A percentile compares a stretch with the other conserved stretches of the same genome.
Conservation (phyloP, 1,140 invertebrate species). For the Chlorops oryzae region DNA sequence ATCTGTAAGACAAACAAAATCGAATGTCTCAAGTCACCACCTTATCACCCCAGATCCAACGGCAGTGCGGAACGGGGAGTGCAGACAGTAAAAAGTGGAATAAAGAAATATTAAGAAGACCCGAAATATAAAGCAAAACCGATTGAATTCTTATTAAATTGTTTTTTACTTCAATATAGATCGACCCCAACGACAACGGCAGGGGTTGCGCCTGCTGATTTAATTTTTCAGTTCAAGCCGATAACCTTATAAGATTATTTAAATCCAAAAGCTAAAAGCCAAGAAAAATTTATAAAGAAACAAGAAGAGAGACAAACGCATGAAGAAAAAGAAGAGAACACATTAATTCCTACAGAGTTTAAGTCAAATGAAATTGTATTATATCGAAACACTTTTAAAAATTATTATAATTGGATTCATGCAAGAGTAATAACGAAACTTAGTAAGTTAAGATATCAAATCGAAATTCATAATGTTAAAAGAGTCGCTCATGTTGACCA, state of each 20-base stretch:
- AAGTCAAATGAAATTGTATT: too few relatives aligned
- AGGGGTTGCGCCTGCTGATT: not conserved
- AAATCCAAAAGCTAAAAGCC: conserved; percentile 2
- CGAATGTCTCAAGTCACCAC: not conserved
- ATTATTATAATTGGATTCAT: too few relatives aligned
- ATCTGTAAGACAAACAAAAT: conserved; percentile 7
- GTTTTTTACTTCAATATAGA: conserved; percentile 12
- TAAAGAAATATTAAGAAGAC: conserved; percentile 8
- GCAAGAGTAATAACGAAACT: too few relatives aligned
- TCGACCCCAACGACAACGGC: conserved; percentile 6
- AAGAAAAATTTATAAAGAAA: too few relatives aligned
- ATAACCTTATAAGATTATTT: conserved; percentile 3
- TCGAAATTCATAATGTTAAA: too few relatives aligned
- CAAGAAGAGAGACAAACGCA: too few relatives aligned
- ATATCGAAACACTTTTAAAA: too few relatives aligned
- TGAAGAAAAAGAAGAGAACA: too few relatives aligned
- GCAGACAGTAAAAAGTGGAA: conserved; percentile 4
- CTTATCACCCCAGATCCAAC: conserved; percentile 7
- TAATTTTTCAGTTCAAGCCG: conserved; percentile 10
- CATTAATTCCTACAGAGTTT: too few relatives aligned
- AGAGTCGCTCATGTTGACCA: too few relatives aligned
- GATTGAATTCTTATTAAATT: conserved; percentile 8
- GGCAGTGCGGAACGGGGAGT: conserved; percentile 8
- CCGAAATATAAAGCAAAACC: not conserved
- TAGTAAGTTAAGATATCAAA: too few relatives aligned